Evolutionary conservation across 2,113 vertebrate genomes (phyloP).

Genomic region (Pavo muticus): DNA sequence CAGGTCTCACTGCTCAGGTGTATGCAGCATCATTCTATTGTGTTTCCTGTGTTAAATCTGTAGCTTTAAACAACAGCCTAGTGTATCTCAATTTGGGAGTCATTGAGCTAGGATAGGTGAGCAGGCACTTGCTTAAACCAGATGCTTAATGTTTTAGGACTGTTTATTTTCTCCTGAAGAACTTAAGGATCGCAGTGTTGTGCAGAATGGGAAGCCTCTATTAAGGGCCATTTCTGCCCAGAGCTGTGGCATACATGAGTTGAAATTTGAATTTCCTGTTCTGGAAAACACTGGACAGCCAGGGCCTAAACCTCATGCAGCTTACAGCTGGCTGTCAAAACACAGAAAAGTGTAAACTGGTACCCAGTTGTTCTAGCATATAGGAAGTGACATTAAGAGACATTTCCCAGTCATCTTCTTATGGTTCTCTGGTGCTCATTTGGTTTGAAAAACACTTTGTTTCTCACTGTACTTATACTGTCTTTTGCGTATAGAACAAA

Average conservation of each 20-base stretch:
- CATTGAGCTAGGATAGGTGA: neutral
- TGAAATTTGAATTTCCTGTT: neutral
- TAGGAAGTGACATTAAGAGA: neutral
- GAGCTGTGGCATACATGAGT: neutral
- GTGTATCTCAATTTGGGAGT: neutral
- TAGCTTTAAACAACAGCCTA: neutral
- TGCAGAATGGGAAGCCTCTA: neutral
- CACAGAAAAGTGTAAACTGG: neutral
- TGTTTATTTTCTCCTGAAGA: neutral
- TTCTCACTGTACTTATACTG: neutral
- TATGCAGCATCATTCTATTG: neutral
- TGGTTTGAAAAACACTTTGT: neutral
- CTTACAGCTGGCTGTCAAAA: neutral
- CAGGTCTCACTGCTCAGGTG: neutral
- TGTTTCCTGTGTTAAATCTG: neutral
- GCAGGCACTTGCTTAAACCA: neutral
- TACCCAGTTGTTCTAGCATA: neutral
- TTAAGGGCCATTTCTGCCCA: rapidly evolving
- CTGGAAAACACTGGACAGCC: neutral
- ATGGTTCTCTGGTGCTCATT: neutral
- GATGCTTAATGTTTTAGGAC: neutral
- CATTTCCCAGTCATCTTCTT: neutral
- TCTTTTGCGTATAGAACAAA: neutral
- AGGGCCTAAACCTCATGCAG: neutral
- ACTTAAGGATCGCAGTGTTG: neutral